Conservation (phyloP, 2,797 vertebrate genomes). For the Acrossocheilus wenchowensis region DNA sequence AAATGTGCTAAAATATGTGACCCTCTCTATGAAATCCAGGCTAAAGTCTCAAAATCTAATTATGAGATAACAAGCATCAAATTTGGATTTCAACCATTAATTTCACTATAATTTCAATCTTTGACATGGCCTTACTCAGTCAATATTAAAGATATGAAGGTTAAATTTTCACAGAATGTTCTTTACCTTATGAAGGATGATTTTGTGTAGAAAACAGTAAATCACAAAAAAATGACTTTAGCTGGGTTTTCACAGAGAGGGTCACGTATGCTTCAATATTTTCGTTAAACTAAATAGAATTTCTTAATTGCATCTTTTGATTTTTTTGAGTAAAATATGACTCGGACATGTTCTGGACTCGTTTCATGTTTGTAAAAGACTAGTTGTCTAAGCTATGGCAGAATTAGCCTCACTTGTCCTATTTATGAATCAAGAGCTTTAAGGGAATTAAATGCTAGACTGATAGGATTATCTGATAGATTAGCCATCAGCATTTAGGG, state of each 20-base stretch:
- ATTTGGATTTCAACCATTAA: no score
- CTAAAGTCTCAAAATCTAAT: no score
- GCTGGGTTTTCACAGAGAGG: no score
- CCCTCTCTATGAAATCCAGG: no score
- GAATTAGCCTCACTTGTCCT: constrained; percentile 34
- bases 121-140: no score
- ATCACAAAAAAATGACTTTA: no score
- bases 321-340: background rate
- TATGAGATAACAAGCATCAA: no score
- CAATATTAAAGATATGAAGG: no score
- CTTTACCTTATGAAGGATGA: no score
- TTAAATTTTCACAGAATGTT: no score
- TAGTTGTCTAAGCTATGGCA: background rate
- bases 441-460: constrained; percentile 29
- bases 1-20: background rate
- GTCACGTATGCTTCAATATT: background rate
- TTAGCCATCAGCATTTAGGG: constrained; percentile 20
- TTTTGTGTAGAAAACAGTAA: no score
- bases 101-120: no score
- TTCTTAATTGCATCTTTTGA: background rate
- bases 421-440: constrained; percentile 40
- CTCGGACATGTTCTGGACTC: background rate
- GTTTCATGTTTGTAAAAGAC: background rate
- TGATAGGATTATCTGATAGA: constrained; percentile 33
- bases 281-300: background rate